Percentiles rank a stretch among this genome's conserved stretches.
Evolutionary conservation across 2,888 invertebrate genomes (phyloP).

Genomic region (Leistus spinibarbis): DNA sequence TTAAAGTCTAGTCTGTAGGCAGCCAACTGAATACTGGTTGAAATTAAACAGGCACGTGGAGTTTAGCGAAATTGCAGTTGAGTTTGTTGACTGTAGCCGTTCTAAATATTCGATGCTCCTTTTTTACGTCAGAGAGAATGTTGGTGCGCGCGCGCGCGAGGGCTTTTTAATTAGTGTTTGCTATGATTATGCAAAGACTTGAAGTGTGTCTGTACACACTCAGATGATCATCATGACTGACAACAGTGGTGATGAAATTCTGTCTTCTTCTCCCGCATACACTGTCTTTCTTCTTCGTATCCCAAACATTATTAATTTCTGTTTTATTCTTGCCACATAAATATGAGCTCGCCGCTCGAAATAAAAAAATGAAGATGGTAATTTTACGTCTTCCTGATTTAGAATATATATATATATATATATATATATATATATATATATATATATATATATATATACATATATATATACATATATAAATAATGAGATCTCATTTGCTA

Average conservation of each 20-base stretch:
- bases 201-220: background rate
- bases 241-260: background rate
- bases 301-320: background rate
- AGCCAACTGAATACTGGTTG: background rate
- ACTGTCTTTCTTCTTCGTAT: background rate
- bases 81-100: background rate
- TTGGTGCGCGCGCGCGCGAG: background rate
- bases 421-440: too few relatives aligned
- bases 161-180: conserved; percentile 14
- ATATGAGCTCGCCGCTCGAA: too few relatives aligned
- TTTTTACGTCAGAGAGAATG: conserved; percentile 9
- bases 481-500: too few relatives aligned
- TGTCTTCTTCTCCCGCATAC: background rate
- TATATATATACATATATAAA: too few relatives aligned
- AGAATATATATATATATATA: too few relatives aligned
- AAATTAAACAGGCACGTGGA: background rate
- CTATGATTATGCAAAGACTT: conserved; percentile 9
- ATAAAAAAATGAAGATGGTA: too few relatives aligned
- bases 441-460: too few relatives aligned
- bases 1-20: background rate
- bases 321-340: background rate
- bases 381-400: too few relatives aligned
- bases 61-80: background rate
- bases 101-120: conserved; percentile 13
- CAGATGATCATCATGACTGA: background rate